Percentiles rank a stretch among this genome's conserved stretches.
Evolutionary conservation across 2,113 vertebrate genomes (phyloP).

Genomic region (Lepus timidus): DNA sequence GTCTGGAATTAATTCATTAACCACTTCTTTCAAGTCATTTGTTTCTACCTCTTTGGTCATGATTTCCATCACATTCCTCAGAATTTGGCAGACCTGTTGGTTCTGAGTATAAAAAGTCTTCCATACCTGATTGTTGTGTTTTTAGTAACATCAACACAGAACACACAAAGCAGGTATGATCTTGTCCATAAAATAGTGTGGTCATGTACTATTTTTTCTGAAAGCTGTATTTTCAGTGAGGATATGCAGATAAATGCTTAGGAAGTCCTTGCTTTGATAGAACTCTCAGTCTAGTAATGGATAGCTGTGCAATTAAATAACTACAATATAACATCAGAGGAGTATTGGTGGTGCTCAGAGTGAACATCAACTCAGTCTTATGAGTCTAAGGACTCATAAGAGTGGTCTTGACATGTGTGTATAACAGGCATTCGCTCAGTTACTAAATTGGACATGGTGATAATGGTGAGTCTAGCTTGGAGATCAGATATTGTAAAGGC

Average conservation of each 20-base stretch:
- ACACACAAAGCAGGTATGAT: no score
- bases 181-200: neutral
- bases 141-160: no score
- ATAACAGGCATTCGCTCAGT: neutral
- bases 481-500: neutral
- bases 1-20: no score
- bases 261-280: constrained; percentile 40
- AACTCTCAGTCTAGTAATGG: neutral
- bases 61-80: no score
- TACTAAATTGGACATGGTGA: neutral
- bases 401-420: neutral
- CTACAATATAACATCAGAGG: neutral
- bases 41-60: no score
- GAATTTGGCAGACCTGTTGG: no score
- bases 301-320: neutral
- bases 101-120: no score
- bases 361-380: neutral
- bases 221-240: neutral
- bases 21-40: no score
- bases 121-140: no score
- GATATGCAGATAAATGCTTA: neutral
- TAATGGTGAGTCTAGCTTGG: neutral
- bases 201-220: neutral
- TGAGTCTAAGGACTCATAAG: neutral
- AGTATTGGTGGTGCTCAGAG: neutral